Evolutionary conservation across 53 echinoderm and acorn worm genomes (phyloP).

Genomic region (Echinarachnius parma): DNA sequence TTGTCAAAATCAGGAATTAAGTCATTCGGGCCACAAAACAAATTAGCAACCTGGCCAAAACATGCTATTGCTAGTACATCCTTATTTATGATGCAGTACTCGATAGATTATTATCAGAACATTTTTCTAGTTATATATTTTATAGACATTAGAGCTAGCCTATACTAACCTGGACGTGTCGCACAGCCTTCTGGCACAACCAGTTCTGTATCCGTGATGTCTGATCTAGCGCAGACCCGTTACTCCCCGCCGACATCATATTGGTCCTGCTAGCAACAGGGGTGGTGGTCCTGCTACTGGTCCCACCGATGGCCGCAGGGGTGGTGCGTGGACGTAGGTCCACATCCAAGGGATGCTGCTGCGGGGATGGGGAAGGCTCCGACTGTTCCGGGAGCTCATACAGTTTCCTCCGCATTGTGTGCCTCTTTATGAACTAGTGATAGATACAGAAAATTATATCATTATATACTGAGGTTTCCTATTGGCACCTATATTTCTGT

Average conservation of each 20-base stretch:
- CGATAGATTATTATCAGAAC: neutral
- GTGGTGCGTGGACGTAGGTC: neutral
- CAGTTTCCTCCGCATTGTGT: slow-evolving; percentile 28
- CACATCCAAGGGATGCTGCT: neutral
- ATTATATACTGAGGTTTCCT: too few relatives aligned
- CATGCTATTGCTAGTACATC: neutral
- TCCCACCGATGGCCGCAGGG: neutral
- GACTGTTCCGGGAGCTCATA: slow-evolving; percentile 29
- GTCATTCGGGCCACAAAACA: too few relatives aligned
- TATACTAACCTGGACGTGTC: slow-evolving; percentile 74
- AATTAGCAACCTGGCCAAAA: neutral
- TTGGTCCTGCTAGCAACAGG: slow-evolving; percentile 68
- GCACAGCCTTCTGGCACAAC: slow-evolving; percentile 87
- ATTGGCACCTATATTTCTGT: too few relatives aligned
- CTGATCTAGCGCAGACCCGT: slow-evolving; percentile 78
- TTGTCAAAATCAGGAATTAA: too few relatives aligned
- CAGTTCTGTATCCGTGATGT: slow-evolving; percentile 91
- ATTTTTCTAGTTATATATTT: neutral
- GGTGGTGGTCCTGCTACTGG: slow-evolving; percentile 72
- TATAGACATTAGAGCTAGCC: neutral
- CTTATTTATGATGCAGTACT: neutral
- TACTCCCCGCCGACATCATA: slow-evolving; percentile 62
- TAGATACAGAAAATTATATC: too few relatives aligned
- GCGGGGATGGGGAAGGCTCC: slow-evolving; percentile 16
- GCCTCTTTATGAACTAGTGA: slow-evolving; percentile 27